Percentiles rank a stretch among this genome's conserved stretches.
phyloP scores from a whole-genome alignment of 2,888 invertebrate genomes.

The Chrysotoxum bicinctum region DNA sequence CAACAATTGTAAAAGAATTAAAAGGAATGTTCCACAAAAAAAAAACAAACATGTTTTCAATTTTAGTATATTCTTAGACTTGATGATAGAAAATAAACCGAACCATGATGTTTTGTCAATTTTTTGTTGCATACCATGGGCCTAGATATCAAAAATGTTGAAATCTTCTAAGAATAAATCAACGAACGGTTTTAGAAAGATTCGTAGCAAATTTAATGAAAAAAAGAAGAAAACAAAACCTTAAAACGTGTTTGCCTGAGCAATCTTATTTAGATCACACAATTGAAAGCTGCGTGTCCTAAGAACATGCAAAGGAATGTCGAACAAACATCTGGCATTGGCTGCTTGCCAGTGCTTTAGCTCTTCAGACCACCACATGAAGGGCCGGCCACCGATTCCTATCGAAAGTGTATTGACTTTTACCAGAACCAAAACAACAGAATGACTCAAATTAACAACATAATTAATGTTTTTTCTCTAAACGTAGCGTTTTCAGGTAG shows the following conservation, averaged over 20 bases:
- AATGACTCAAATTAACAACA: neutral
- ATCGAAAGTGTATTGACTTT: slow-evolving; percentile 51
- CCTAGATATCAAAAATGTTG: neutral
- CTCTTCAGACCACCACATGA: slow-evolving; percentile 24
- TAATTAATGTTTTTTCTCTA: neutral
- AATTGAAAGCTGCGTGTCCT: slow-evolving; percentile 17
- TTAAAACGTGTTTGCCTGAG: neutral
- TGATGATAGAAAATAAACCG: neutral
- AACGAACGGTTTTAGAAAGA: neutral
- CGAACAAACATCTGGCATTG: slow-evolving; percentile 48
- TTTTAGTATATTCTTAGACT: too few relatives aligned
- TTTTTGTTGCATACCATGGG: neutral
- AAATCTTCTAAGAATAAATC: slow-evolving; percentile 12
- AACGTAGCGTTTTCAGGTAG: slow-evolving; percentile 1
- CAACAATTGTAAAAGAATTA: too few relatives aligned
- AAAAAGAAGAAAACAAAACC: too few relatives aligned
- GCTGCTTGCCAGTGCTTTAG: slow-evolving; percentile 48
- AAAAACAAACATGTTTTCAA: too few relatives aligned
- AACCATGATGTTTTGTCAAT: neutral
- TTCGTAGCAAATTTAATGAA: neutral
- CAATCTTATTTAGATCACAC: slow-evolving; percentile 16
- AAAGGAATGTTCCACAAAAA: too few relatives aligned
- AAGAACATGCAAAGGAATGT: slow-evolving; percentile 37
- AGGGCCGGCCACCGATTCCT: slow-evolving; percentile 49
- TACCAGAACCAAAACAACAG: neutral